phyloP scores from a whole-genome alignment of 2,888 invertebrate genomes.

The Pherbina coryleti region DNA sequence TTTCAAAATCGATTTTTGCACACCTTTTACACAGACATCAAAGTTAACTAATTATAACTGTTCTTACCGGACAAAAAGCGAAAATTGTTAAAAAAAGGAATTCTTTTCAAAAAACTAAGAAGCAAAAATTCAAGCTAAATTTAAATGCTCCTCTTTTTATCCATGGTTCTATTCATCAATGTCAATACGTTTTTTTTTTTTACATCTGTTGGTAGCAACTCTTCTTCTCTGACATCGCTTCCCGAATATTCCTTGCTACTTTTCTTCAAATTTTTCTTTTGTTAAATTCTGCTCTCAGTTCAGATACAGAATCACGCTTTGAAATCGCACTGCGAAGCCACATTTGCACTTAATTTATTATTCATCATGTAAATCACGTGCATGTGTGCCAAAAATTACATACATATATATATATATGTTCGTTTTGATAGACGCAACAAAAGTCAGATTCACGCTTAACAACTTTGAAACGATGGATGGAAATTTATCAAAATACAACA shows the following conservation, averaged over 20 bases:
- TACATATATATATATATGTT: not conserved
- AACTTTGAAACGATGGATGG: not conserved
- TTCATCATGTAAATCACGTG: conserved; percentile 24
- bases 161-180: too few relatives aligned
- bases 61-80: not conserved
- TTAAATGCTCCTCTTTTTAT: too few relatives aligned
- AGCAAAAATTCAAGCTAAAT: too few relatives aligned
- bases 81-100: too few relatives aligned
- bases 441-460: not conserved
- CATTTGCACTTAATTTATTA: not conserved
- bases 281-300: not conserved
- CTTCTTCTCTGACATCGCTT: too few relatives aligned
- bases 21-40: not conserved
- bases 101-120: too few relatives aligned
- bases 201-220: too few relatives aligned
- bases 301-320: not conserved
- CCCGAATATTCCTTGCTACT: not conserved
- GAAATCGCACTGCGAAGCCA: not conserved
- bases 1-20: not conserved
- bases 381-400: conserved; percentile 11
- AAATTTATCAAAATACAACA: not conserved
- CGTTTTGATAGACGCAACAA: not conserved
- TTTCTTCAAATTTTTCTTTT: not conserved
- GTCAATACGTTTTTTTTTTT: too few relatives aligned
- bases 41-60: not conserved